Base-by-base conservation (phyloP, 2,888 invertebrate genomes). In the Eudemis profundana region DNA sequence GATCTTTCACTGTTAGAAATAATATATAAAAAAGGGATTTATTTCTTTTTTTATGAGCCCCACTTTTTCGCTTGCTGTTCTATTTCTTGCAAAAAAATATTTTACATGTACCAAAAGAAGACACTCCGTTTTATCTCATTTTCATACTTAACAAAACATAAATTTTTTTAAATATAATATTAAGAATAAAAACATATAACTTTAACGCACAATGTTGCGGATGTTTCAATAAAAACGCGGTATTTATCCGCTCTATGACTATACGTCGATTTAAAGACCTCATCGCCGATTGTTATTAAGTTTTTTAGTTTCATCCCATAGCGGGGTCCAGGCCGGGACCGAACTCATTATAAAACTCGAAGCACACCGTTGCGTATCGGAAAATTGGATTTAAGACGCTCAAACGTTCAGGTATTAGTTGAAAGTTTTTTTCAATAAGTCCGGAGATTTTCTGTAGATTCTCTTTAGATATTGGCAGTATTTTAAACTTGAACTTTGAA, bases 231-330 rank as follows among this genome's bases (percentile, higher is more conserved):
- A 44, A 44, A 12, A 4, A 44, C 7, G 50, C 2, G 57, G 50
- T 64, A 44, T 44, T n/a, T 59, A 57, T 19, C 57, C 17, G 1
- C 64, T 51, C 57, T 19, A 33, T n/a, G 14, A 3, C 12, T n/a
- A 40, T 47, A 38, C 38, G 8, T 36, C n/a, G 33, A 36, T 44
- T 29, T 38, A 23, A 65, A 60, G 46, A 61, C 19, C 15, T 33
- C 46, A 27, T 65, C 27, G 23, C 44, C 36, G 59, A 53, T 65
- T 65, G 65, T 65, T 65, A 65, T 65, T 65, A 53, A 59, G 46
- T 65, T 65, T 65, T 65, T 65, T 65, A 65, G 65, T 65, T 65
- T 64, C 23, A 44, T 38, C 42, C 57, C 44, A 46, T 46, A 51
- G 42, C 44, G 51, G 51, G 44, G 21, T 14, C 46, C 46, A 33